Evolutionary conservation across 2,113 vertebrate species (phyloP), one percentile per base, ranked within the genome.

Genomic region (Mystacornis crossleyi): DNA sequence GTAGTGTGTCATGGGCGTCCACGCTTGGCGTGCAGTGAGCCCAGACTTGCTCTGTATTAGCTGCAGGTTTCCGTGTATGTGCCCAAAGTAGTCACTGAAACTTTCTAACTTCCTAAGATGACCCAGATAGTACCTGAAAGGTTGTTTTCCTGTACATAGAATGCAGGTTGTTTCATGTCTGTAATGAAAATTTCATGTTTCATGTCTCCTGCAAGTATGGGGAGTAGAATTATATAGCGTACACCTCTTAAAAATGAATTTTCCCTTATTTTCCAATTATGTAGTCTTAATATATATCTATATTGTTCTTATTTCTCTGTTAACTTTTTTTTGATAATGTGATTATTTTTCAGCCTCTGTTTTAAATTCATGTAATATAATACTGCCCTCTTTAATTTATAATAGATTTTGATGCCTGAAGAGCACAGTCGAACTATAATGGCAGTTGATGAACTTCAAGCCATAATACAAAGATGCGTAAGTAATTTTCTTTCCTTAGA

Each of bases 381-480:
- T 61, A 57, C 16, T 58, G 17, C 8, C 11, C 7, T 88, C n/a
- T 91, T 80, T 36, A 84, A 81, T 54, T 95, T 61, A 4, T 34
- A 40, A 29, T 18, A 94, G 64, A 45, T 81, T 89, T 94, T 69
- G 81, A 74, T 92, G 92, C 93, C 84, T 19, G 84, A 88, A 92
- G 85, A 97, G 38, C 65, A 62, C 58, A 96, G 43, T 29, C 36
- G 86, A 62, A 18, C 73, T 75, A 92, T 31, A 91, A 99, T 99
- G 99, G 98, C 99, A 70, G 96, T 99, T 92, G 99, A 99, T 90
- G 98, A 99, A 95, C 97, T 99, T 97, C 98, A 98, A 86, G 98
- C 98, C 91, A 97, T 99, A 95, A 98, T 99, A 96, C 98, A 99
- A 95, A 99, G 98, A 99, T 99, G 99, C 13, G 99, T 99, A 98